These are phyloP conservation scores for Actias luna DNA, from an alignment of 2,888 invertebrate species.

Conservation along the genomic window DNA sequence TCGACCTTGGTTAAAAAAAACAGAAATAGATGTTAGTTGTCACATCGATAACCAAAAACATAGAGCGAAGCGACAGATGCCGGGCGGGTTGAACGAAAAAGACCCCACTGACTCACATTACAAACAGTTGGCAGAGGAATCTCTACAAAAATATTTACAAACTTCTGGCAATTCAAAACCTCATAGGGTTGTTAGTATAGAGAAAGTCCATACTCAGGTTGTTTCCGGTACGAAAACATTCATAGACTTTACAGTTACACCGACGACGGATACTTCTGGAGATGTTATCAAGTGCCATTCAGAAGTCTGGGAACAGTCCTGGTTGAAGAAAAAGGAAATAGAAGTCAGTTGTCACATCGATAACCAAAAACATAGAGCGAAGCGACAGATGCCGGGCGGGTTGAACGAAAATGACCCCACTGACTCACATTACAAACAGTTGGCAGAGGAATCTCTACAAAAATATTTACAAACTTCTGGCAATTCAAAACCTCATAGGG, in stretches of 20 bases:
- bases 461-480: constrained; percentile 29
- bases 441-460: constrained; percentile 35
- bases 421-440: constrained; percentile 27
- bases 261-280: constrained; percentile 23
- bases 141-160: constrained; percentile 31
- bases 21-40: constrained; percentile 37
- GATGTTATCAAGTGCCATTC: constrained; percentile 59
- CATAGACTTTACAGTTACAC: constrained; percentile 47
- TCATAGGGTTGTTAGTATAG: constrained; percentile 44
- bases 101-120: constrained; percentile 32
- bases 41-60: constrained; percentile 18
- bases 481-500: constrained; percentile 21
- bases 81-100: constrained; percentile 23
- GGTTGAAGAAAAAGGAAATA: constrained; percentile 69
- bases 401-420: constrained; percentile 25
- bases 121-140: constrained; percentile 31
- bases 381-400: constrained; percentile 23
- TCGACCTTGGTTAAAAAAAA: constrained; percentile 30
- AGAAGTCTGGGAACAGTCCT: constrained; percentile 80
- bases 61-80: constrained; percentile 18
- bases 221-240: constrained; percentile 72
- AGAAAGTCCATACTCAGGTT: constrained; percentile 59
- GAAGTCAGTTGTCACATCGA: constrained; percentile 29
- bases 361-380: constrained; percentile 19
- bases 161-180: constrained; percentile 18